Evolutionary conservation across 1,140 invertebrate genomes (phyloP).

Genomic region (Hyles euphorbiae): DNA sequence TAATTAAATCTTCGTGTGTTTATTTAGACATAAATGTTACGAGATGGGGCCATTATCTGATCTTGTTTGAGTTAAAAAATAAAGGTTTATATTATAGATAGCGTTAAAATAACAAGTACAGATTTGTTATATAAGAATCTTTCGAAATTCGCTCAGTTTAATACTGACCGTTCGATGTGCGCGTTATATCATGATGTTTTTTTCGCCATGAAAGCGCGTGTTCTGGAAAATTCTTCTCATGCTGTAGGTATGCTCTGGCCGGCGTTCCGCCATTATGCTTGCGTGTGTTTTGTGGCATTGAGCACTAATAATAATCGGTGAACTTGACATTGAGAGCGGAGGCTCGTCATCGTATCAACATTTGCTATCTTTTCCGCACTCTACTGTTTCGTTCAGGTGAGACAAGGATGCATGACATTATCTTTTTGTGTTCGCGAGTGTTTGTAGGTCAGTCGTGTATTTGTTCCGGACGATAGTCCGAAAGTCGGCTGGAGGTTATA

Average conservation of each 20-base stretch:
- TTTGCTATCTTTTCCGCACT: conserved; percentile 52
- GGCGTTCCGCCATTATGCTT: conserved; percentile 46
- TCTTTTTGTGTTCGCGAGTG: conserved; percentile 57
- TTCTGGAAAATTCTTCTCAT: conserved; percentile 22
- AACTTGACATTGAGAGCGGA: conserved; percentile 73
- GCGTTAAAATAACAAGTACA: no score
- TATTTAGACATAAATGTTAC: no score
- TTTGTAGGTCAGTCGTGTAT: conserved; percentile 74
- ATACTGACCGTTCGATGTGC: no score
- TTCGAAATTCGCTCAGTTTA: no score
- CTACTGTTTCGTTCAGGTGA: conserved; percentile 26
- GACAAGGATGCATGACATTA: conserved; percentile 51
- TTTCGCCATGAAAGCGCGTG: conserved; percentile 7
- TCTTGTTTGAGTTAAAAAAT: no score
- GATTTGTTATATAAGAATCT: no score
- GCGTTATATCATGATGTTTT: no score
- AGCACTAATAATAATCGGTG: conserved; percentile 74
- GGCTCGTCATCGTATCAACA: conserved; percentile 68
- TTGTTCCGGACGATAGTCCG: conserved; percentile 72
- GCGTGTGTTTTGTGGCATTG: conserved; percentile 70
- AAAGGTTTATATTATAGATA: no score
- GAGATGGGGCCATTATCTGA: no score
- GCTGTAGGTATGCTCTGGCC: conserved; percentile 26
- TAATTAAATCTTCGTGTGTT: no score
- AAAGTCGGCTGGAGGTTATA: conserved; percentile 73